Conservation (phyloP, 2,888 invertebrate species). For the Gastrophysa polygoni region DNA sequence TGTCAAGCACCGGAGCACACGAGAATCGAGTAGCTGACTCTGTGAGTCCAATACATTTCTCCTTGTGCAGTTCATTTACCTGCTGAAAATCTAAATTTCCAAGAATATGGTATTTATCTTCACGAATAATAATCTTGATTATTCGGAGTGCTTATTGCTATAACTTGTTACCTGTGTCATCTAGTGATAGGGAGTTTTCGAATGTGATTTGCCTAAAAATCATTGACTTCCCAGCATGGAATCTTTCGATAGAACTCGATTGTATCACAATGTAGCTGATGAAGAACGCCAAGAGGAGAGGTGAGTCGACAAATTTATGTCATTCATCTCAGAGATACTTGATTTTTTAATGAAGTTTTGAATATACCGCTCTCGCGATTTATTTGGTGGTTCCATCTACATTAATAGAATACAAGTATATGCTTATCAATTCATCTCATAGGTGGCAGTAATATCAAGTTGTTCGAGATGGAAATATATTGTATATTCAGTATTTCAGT, state of each 20-base stretch:
- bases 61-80: slow-evolving; percentile 31
- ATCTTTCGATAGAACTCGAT: slow-evolving; percentile 32
- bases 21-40: slow-evolving; percentile 39
- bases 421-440: neutral
- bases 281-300: slow-evolving; percentile 32
- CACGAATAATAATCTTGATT: neutral
- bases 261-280: slow-evolving; percentile 34
- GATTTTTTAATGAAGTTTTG: slow-evolving; percentile 9
- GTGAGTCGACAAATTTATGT: slow-evolving; percentile 22
- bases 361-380: slow-evolving; percentile 22
- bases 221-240: slow-evolving; percentile 30
- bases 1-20: slow-evolving; percentile 53
- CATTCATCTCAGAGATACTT: neutral
- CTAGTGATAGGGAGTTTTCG: slow-evolving; percentile 2
- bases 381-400: neutral
- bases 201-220: neutral
- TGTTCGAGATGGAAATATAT: neutral
- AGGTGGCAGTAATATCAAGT: slow-evolving; percentile 19
- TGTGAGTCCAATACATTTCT: slow-evolving; percentile 36
- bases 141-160: neutral
- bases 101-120: neutral
- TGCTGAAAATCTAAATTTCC: neutral
- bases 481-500: no score
- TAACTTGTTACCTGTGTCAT: slow-evolving; percentile 17
- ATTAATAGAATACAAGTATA: neutral